Conservation (phyloP, 92 coral and sea anemone species). For the Umimayanthus chanpuru region DNA sequence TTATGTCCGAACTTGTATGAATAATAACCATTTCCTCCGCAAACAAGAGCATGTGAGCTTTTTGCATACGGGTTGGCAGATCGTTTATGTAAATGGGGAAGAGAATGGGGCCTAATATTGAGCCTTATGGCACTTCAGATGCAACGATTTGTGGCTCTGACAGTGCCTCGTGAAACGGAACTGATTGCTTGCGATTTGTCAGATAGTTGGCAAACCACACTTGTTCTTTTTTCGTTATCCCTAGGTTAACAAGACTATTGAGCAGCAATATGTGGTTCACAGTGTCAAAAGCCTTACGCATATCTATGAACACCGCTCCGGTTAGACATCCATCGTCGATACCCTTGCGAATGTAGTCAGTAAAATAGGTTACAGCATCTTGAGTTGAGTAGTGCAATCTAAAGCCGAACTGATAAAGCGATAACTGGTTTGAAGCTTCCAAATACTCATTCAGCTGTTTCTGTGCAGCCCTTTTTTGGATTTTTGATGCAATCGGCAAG, state of each 20-base stretch:
- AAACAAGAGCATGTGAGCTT: not conserved
- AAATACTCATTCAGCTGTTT: not conserved
- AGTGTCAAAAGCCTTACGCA: slow-evolving; percentile 28
- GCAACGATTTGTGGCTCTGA: no score
- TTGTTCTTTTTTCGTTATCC: not conserved
- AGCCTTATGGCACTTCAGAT: not conserved
- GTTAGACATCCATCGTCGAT: not conserved
- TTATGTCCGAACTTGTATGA: not conserved
- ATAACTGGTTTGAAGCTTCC: not conserved
- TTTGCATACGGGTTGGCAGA: not conserved
- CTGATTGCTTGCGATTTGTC: no score
- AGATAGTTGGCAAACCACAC: not conserved
- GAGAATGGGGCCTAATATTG: not conserved
- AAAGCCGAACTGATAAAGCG: slow-evolving; percentile 31
- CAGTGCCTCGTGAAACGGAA: no score
- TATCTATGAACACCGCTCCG: slow-evolving; percentile 22
- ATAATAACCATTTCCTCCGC: slow-evolving; percentile 26
- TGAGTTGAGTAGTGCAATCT: slow-evolving; percentile 38
- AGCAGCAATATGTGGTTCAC: not conserved
- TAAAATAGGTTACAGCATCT: slow-evolving; percentile 25
- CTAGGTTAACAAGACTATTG: slow-evolving; percentile 21
- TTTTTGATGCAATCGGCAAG: slow-evolving; percentile 30
- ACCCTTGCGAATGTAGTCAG: not conserved
- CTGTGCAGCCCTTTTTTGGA: slow-evolving; percentile 16
- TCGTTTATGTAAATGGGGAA: not conserved